Percentiles rank a stretch among this genome's conserved stretches.
phyloP scores from a whole-genome alignment of 1,140 invertebrate genomes.

The Pachypeltis micranthus region DNA sequence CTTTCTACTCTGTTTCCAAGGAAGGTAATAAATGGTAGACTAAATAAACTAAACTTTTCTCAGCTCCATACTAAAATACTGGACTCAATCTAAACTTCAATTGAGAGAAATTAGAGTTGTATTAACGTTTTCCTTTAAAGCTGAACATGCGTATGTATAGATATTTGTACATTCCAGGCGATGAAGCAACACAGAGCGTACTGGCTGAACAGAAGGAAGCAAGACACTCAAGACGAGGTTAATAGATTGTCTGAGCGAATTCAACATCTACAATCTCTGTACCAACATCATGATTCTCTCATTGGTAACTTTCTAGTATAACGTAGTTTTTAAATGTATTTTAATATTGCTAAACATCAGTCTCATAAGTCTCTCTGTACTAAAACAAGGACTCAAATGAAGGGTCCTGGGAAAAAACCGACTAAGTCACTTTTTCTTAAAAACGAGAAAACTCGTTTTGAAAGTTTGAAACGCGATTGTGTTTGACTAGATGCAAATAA shows the following conservation, averaged over 20 bases:
- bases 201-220: slow-evolving; percentile 26
- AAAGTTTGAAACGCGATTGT: too few relatives aligned
- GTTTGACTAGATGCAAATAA: too few relatives aligned
- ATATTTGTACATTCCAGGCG: slow-evolving; percentile 23
- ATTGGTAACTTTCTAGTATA: slow-evolving; percentile 33
- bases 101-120: not conserved
- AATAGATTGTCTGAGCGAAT: slow-evolving; percentile 34
- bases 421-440: too few relatives aligned
- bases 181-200: slow-evolving; percentile 25
- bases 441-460: too few relatives aligned
- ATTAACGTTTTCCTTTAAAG: not conserved
- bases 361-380: too few relatives aligned
- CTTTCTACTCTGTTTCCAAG: too few relatives aligned
- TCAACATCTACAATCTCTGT: slow-evolving; percentile 39
- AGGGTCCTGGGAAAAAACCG: too few relatives aligned
- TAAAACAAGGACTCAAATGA: too few relatives aligned
- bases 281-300: slow-evolving; percentile 42
- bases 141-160: not conserved
- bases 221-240: slow-evolving; percentile 36
- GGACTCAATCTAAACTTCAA: not conserved
- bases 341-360: too few relatives aligned
- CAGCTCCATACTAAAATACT: too few relatives aligned
- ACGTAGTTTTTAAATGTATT: not conserved
- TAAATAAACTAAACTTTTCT: not conserved
- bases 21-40: not conserved